A percentile compares a stretch with the other conserved stretches of the same genome.
Conservation (phyloP, 2,888 invertebrate species). For the Tachystola acroxantha region DNA sequence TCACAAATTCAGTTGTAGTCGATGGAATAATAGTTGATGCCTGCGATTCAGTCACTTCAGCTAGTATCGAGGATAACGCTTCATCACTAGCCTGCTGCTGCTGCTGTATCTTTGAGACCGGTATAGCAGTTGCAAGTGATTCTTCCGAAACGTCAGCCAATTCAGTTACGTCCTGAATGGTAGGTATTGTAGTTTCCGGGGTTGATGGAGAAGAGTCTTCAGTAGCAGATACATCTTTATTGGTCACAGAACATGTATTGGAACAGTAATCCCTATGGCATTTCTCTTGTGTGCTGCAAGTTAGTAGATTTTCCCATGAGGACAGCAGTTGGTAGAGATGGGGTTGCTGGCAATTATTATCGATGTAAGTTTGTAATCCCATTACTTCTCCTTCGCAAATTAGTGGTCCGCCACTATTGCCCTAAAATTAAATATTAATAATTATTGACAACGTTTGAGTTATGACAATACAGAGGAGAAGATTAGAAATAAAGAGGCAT, state of each 20-base stretch:
- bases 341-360: constrained; percentile 50
- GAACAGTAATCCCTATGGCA: constrained; percentile 41
- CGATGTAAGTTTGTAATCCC: constrained; percentile 59
- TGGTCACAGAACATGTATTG: constrained; percentile 37
- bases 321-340: constrained; percentile 53
- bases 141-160: neutral
- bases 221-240: constrained; percentile 36
- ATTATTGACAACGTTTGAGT: no score
- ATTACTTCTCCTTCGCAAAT: constrained; percentile 49
- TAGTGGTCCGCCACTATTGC: constrained; percentile 62
- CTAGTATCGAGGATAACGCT: constrained; percentile 1
- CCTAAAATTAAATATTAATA: constrained; percentile 39
- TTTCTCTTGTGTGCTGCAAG: constrained; percentile 47
- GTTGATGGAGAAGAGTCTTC: neutral
- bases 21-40: constrained; percentile 3
- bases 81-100: constrained; percentile 1
- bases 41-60: constrained; percentile 2
- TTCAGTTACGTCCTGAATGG: neutral
- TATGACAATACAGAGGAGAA: no score
- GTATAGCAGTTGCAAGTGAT: neutral
- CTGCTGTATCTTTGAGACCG: constrained; percentile 7
- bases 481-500: no score
- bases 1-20: constrained; percentile 8
- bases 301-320: constrained; percentile 50
- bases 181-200: neutral